phyloP scores from a whole-genome alignment of 2,888 invertebrate species.

The Drosophila pseudotakahashii region DNA sequence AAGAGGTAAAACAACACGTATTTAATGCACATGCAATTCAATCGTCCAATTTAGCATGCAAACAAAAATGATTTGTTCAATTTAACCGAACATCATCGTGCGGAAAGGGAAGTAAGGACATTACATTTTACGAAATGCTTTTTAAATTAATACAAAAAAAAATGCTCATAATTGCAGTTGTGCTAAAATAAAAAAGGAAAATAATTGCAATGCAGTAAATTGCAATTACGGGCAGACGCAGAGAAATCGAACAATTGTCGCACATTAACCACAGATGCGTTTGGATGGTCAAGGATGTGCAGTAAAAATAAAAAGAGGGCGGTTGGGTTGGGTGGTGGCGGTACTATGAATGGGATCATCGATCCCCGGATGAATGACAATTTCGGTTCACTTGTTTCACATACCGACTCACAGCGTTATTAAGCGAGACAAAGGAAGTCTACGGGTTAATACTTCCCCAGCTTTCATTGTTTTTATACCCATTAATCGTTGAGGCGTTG shows the following conservation, averaged over 20 bases:
- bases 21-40: slow-evolving; percentile 40
- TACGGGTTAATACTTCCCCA: slow-evolving; percentile 8
- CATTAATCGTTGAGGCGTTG: background rate
- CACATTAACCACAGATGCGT: slow-evolving; percentile 61
- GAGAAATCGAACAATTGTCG: slow-evolving; percentile 42
- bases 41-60: slow-evolving; percentile 55
- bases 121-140: slow-evolving; percentile 36
- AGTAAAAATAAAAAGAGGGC: slow-evolving; percentile 3
- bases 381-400: slow-evolving; percentile 40
- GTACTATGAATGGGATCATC: slow-evolving; percentile 24
- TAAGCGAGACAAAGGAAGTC: slow-evolving; percentile 30
- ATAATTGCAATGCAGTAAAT: slow-evolving; percentile 51
- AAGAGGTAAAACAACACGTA: slow-evolving; percentile 32
- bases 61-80: slow-evolving; percentile 19
- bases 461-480: background rate
- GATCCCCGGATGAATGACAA: slow-evolving; percentile 25
- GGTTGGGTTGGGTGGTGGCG: slow-evolving; percentile 7
- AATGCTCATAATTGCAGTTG: slow-evolving; percentile 37
- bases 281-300: slow-evolving; percentile 26
- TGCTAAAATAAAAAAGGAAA: slow-evolving; percentile 10
- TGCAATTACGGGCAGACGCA: slow-evolving; percentile 38
- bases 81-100: background rate
- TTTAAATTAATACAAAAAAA: slow-evolving; percentile 30
- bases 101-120: slow-evolving; percentile 1
- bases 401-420: slow-evolving; percentile 8